Base-by-base conservation (phyloP, 2,797 vertebrate species). In the Pseudotriccus pelzelni region DNA sequence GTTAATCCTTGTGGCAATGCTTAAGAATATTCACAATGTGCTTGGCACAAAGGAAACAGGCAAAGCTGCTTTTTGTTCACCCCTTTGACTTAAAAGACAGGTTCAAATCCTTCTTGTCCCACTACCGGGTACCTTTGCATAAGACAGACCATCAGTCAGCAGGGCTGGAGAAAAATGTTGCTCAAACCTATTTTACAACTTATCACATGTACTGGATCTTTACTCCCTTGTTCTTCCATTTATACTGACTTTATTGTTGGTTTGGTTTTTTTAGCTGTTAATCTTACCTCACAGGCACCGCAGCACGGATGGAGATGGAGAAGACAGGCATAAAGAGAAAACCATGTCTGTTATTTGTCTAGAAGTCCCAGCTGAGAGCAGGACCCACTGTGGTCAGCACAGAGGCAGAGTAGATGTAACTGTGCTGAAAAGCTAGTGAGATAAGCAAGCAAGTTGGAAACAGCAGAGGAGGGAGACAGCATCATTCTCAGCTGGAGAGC, bases 1-100 rank as follows among this genome's bases (percentile, higher is more conserved):
- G 92, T 83, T 97, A 96, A 97, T 97, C 96, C 95, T 94, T 75
- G 88, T 91, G 82, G 89, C 92, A 90, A 88, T 87, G 68, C 92
- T 90, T 94, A 96, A 96, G 94, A 92, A 95, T 94, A 90, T 95
- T 88, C 96, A 94, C 90, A 96, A 84, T 92, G 93, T 91, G 82
- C 89, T 97, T 96, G 86, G 88, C 72, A 60, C 88, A 81, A 96
- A 95, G 56, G 47, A 93, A 92, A 81, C 15, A 37, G 46, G 84
- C 88, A 97, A 94, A 97, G 94, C 96, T 88, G 84, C 60, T 84
- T 92, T 96, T 90, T 95, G 83, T 97, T 95, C 92, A 79, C 72
- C 68, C 66, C 67, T 79, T 79, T 83, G 44, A 89, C 62, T 83
- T 68, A 37, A 62, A 77, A 14, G 1, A 84, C 28, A 87, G 58